phyloP scores from a whole-genome alignment of 2,797 vertebrate species.

The Hypotaenidia philippensis region DNA sequence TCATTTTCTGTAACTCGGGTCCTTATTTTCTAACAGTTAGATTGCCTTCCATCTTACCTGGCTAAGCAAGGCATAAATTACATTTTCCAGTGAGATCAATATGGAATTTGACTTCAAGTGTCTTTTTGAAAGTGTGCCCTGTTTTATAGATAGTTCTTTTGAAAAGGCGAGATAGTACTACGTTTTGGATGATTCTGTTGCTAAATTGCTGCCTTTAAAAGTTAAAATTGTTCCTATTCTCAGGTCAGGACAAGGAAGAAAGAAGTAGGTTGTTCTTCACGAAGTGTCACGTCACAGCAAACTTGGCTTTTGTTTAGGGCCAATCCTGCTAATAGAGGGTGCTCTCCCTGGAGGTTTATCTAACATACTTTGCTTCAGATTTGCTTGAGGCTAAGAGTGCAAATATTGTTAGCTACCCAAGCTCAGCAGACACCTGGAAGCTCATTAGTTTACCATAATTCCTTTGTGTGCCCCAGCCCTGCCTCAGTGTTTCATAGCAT shows the following conservation, averaged over 20 bases:
- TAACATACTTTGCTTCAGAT: neutral
- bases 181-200: neutral
- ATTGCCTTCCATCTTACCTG: slow-evolving; percentile 10
- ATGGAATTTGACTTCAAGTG: neutral
- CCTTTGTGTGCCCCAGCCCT: slow-evolving; percentile 50
- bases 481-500: slow-evolving; percentile 34
- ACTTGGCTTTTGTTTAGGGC: neutral
- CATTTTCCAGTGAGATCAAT: slow-evolving; percentile 3
- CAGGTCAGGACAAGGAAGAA: neutral
- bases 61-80: slow-evolving; percentile 19
- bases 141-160: neutral
- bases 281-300: neutral
- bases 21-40: slow-evolving; percentile 17
- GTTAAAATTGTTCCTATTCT: neutral
- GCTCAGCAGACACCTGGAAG: slow-evolving; percentile 43
- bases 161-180: neutral
- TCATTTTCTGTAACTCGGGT: slow-evolving; percentile 7
- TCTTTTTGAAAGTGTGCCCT: neutral
- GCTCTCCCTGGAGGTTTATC: slow-evolving; percentile 21
- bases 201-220: neutral
- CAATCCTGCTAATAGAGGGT: neutral
- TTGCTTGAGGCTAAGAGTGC: slow-evolving; percentile 23
- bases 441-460: slow-evolving; percentile 55
- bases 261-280: neutral
- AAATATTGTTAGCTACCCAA: slow-evolving; percentile 37